These are phyloP conservation scores for Monochamus alternatus DNA, from an alignment of 2,888 invertebrate genomes.

Conservation along the genomic window DNA sequence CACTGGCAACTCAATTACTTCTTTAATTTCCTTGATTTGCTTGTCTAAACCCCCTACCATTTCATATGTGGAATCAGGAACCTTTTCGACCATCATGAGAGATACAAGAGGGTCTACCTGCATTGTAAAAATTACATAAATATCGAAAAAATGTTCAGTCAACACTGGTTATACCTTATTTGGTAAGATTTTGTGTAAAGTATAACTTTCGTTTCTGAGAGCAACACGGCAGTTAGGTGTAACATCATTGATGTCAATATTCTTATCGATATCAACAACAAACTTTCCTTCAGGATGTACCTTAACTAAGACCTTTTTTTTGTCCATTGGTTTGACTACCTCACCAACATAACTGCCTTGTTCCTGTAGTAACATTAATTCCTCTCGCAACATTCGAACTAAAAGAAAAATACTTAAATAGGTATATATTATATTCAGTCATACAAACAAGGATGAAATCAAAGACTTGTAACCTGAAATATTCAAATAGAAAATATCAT, in stretches of 20 bases:
- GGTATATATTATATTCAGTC: too few relatives aligned
- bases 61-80: constrained; percentile 99
- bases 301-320: constrained; percentile 99
- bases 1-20: constrained; percentile 98
- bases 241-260: constrained; percentile 98
- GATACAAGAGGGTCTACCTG: constrained; percentile 97
- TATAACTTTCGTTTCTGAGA: constrained; percentile 97
- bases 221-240: constrained; percentile 99
- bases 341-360: constrained; percentile 99
- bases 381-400: constrained; percentile 98
- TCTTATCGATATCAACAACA: constrained; percentile 99
- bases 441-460: too few relatives aligned
- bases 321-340: constrained; percentile 99
- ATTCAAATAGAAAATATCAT: too few relatives aligned
- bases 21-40: constrained; percentile 99
- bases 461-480: too few relatives aligned
- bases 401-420: constrained; percentile 28
- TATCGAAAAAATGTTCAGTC: constrained; percentile 12
- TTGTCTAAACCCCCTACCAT: constrained; percentile 99
- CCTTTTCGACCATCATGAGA: constrained; percentile 99
- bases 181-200: constrained; percentile 97
- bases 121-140: constrained; percentile 33
- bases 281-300: constrained; percentile 99
- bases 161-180: constrained; percentile 81
- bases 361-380: constrained; percentile 95